phyloP scores from a whole-genome alignment of 2,797 vertebrate species.

The Melanotaenia trifasciata region DNA sequence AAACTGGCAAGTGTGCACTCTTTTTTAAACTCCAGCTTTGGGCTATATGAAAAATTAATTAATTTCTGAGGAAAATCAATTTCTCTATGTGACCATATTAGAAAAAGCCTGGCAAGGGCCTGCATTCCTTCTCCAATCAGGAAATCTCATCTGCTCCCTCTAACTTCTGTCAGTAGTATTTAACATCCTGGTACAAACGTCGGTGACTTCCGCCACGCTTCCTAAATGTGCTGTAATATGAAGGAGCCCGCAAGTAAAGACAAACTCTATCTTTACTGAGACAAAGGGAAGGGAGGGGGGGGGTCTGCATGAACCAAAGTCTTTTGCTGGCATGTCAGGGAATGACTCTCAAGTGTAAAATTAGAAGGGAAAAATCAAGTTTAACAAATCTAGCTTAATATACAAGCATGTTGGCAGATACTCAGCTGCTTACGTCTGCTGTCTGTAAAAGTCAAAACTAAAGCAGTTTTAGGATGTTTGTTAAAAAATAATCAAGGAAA shows the following conservation, averaged over 20 bases:
- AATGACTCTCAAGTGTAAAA: conserved; percentile 67
- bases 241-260: conserved; percentile 72
- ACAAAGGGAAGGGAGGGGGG: neutral
- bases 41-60: conserved; percentile 99
- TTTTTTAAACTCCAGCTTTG: conserved; percentile 99
- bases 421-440: conserved; percentile 24
- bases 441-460: conserved; percentile 50
- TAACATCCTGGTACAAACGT: conserved; percentile 82
- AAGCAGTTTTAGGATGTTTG: conserved; percentile 39
- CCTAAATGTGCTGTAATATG: conserved; percentile 83
- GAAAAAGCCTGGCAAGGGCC: conserved; percentile 93
- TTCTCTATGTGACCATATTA: conserved; percentile 99
- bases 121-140: conserved; percentile 94
- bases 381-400: conserved; percentile 60
- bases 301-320: conserved; percentile 58
- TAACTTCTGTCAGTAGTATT: conserved; percentile 93
- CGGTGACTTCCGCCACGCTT: conserved; percentile 77
- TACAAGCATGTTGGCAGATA: conserved; percentile 45
- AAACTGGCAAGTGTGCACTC: conserved; percentile 98
- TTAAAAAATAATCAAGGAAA: conserved; percentile 26
- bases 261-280: conserved; percentile 30
- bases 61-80: conserved; percentile 99
- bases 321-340: conserved; percentile 61
- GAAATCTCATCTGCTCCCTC: conserved; percentile 94
- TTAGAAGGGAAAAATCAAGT: conserved; percentile 55